Percentiles rank a stretch among this genome's conserved stretches.
phyloP scores from a whole-genome alignment of 2,797 vertebrate genomes.

The Centroberyx gerrardi region DNA sequence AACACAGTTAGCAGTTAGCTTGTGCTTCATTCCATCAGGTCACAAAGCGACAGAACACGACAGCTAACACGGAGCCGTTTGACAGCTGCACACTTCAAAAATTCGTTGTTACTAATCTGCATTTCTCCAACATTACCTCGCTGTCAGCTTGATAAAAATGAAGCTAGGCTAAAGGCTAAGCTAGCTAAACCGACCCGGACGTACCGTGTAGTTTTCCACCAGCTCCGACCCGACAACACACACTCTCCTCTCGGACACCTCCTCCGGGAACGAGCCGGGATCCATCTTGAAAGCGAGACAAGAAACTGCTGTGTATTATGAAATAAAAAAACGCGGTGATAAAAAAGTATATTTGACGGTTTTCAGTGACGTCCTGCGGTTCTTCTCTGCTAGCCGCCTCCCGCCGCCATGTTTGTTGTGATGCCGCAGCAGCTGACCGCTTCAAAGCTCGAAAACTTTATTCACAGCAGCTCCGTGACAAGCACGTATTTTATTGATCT shows the following conservation, averaged over 20 bases:
- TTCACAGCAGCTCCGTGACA: conserved; percentile 42
- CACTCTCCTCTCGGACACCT: conserved; percentile 86
- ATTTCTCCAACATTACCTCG: background rate
- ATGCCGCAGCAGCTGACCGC: conserved; percentile 58
- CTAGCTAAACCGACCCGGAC: conserved; percentile 5
- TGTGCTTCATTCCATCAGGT: background rate
- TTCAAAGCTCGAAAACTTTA: conserved; percentile 73
- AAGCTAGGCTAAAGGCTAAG: background rate
- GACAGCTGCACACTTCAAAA: too few relatives aligned
- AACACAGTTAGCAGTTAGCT: too few relatives aligned
- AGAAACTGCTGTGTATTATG: background rate
- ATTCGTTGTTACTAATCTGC: accelerated
- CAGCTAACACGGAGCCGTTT: too few relatives aligned
- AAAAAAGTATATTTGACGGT: background rate
- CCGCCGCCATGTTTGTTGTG: conserved; percentile 85
- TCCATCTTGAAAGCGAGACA: conserved; percentile 71
- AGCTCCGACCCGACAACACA: conserved; percentile 92
- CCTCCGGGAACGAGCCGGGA: conserved; percentile 71
- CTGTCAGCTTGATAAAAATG: background rate
- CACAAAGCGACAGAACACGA: background rate
- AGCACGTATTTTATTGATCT: too few relatives aligned
- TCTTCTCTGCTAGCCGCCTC: conserved; percentile 16
- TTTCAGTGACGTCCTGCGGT: background rate
- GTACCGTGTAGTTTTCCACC: conserved; percentile 94
- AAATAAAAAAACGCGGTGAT: background rate